Evolutionary conservation across 2,888 invertebrate genomes (phyloP).

Genomic region (Antheraea assamensis): DNA sequence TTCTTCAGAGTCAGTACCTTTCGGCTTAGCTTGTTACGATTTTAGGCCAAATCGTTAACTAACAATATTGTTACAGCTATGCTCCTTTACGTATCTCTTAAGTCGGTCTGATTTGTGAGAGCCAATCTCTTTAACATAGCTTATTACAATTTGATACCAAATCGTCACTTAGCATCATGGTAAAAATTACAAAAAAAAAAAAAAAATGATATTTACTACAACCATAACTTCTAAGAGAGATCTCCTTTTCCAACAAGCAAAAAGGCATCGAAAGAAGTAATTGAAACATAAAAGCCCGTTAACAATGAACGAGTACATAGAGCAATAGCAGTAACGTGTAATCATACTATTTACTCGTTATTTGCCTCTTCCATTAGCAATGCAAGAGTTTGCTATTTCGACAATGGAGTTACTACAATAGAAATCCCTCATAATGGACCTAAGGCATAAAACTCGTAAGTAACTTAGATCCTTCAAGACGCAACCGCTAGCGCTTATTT

Average conservation of each 20-base stretch:
- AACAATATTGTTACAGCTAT: too few relatives aligned
- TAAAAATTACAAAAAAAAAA: too few relatives aligned
- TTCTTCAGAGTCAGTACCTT: too few relatives aligned
- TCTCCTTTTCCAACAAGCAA: neutral
- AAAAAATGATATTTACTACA: too few relatives aligned
- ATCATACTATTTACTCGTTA: constrained; percentile 13
- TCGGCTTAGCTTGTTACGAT: too few relatives aligned
- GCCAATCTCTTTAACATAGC: too few relatives aligned
- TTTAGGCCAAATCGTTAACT: too few relatives aligned
- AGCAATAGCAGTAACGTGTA: neutral
- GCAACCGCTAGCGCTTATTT: neutral
- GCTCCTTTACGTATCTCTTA: too few relatives aligned
- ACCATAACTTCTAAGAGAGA: neutral
- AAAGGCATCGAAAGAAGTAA: neutral
- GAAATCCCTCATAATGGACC: constrained; percentile 37
- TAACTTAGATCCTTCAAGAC: constrained; percentile 16
- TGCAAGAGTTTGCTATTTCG: constrained; percentile 44
- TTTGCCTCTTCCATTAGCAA: constrained; percentile 48
- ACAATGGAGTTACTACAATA: constrained; percentile 41
- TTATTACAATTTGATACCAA: too few relatives aligned
- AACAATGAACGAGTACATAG: constrained; percentile 8
- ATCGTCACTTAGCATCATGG: too few relatives aligned
- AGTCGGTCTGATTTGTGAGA: too few relatives aligned
- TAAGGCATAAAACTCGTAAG: constrained; percentile 21
- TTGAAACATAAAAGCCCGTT: neutral